phyloP scores from a whole-genome alignment of 2,888 invertebrate species.

The Pristionchus maxplancki region DNA sequence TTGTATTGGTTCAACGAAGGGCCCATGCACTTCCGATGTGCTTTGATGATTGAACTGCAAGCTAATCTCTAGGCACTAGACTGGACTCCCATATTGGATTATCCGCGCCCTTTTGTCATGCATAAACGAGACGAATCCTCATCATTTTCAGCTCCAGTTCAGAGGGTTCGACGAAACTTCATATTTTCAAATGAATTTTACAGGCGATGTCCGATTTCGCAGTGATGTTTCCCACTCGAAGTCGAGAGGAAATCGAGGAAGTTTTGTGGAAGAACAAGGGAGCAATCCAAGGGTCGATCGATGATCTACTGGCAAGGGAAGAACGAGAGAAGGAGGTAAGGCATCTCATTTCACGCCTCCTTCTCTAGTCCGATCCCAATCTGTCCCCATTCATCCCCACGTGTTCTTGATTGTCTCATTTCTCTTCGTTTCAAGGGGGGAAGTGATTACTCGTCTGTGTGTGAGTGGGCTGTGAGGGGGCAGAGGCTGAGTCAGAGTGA shows the following conservation, averaged over 20 bases:
- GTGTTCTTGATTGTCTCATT: constrained; percentile 19
- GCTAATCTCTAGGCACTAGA: not conserved
- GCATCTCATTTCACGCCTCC: not conserved
- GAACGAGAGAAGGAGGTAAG: not conserved
- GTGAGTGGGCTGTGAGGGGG: constrained; percentile 11
- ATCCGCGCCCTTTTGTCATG: not conserved
- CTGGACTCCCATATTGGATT: not conserved
- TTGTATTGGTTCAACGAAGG: not conserved
- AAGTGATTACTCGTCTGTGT: constrained; percentile 25
- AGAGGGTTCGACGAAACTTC: not conserved
- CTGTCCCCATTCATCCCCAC: not conserved
- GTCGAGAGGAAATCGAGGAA: constrained; percentile 24
- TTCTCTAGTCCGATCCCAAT: not conserved
- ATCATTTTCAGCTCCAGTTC: not conserved
- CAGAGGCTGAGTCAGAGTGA: constrained; percentile 8
- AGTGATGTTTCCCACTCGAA: constrained; percentile 49
- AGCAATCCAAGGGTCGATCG: constrained; percentile 16
- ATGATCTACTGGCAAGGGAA: constrained; percentile 20
- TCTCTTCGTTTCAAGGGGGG: not conserved
- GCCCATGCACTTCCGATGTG: not conserved
- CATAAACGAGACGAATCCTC: not conserved
- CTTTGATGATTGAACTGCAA: not conserved
- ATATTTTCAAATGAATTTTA: not conserved
- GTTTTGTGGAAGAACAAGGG: constrained; percentile 40
- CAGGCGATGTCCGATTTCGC: constrained; percentile 46